Conservation (phyloP, 2,113 vertebrate species). For the Ginglymostoma cirratum region DNA sequence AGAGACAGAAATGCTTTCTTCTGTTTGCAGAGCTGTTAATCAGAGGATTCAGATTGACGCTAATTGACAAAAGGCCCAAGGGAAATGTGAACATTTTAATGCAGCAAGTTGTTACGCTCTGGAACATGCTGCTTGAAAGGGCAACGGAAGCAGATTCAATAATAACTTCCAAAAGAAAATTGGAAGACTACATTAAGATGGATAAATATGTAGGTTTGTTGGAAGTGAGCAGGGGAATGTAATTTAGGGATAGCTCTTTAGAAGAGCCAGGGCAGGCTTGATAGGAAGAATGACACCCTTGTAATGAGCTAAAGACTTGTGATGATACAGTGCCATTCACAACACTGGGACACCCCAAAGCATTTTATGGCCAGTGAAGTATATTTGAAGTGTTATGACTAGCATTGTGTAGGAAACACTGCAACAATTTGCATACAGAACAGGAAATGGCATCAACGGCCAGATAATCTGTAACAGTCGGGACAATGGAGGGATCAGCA, state of each 20-base stretch:
- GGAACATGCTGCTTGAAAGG: no score
- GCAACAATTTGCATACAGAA: no score
- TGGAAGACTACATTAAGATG: no score
- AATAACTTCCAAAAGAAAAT: neutral
- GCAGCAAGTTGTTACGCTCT: no score
- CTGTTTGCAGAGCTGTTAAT: neutral
- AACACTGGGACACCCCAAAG: neutral
- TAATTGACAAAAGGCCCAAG: neutral
- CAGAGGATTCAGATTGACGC: neutral
- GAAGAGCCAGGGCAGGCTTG: neutral
- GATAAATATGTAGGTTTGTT: no score
- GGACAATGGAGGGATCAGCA: no score
- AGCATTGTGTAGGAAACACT: no score
- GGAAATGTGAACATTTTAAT: neutral
- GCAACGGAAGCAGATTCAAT: neutral
- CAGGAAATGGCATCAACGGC: no score
- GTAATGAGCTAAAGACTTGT: neutral
- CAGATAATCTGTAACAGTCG: no score
- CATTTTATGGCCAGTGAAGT: no score
- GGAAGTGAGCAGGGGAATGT: no score
- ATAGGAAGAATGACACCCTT: neutral
- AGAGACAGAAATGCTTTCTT: neutral
- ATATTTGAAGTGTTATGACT: no score
- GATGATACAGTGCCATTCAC: neutral
- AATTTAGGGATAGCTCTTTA: neutral